Conservation (phyloP, 2,797 vertebrate species). For the Merluccius polli region DNA sequence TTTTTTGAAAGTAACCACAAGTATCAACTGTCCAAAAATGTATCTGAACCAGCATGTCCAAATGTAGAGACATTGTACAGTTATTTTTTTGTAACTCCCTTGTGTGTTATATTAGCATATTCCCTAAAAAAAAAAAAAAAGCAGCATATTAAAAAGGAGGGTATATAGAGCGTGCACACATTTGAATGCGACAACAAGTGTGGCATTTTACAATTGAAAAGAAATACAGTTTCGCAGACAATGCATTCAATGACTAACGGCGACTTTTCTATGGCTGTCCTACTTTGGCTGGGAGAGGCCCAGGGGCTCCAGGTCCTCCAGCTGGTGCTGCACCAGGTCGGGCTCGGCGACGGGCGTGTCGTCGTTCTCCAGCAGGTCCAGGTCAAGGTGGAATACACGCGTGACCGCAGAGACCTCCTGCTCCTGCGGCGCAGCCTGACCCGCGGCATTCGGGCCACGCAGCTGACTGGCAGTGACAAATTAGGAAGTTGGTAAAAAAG, state of each 20-base stretch:
- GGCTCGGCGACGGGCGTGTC: conserved; percentile 76
- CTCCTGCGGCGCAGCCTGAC: conserved; percentile 45
- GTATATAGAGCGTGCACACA: background rate
- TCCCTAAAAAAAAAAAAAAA: background rate
- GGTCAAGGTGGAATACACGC: conserved; percentile 81
- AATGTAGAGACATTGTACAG: background rate
- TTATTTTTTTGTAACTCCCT: background rate
- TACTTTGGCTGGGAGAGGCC: conserved; percentile 83
- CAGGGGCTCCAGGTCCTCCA: conserved; percentile 82
- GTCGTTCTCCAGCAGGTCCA: conserved; percentile 80
- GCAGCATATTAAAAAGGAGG: background rate
- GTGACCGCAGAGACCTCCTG: conserved; percentile 51
- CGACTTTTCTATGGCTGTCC: conserved; percentile 31
- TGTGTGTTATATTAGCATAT: background rate
- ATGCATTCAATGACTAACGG: background rate
- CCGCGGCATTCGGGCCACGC: conserved; percentile 62
- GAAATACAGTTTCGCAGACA: background rate
- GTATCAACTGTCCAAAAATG: background rate
- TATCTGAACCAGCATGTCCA: background rate
- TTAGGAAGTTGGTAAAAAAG: background rate
- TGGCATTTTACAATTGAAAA: background rate
- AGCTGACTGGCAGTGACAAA: conserved; percentile 75
- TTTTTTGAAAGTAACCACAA: background rate
- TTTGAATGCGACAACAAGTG: background rate
- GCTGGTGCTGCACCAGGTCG: conserved; percentile 80